Conservation (phyloP, 64 coral and sea anemone species). For the Stichodactyla helianthus region DNA sequence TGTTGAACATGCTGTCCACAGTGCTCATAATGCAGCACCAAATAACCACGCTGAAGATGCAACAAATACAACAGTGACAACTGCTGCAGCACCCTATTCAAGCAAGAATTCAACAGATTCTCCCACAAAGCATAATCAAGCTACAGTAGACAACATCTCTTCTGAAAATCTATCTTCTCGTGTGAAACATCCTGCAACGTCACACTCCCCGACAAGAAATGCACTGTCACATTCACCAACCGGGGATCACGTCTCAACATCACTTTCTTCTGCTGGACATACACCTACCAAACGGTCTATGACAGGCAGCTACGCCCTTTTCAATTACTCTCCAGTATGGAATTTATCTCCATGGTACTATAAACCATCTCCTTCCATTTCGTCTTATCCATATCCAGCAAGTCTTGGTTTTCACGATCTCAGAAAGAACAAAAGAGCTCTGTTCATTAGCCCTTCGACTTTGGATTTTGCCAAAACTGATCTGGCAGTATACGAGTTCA, state of each 20-base stretch:
- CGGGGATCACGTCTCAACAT: background rate
- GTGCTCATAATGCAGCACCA: background rate
- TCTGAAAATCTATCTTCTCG: background rate
- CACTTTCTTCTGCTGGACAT: background rate
- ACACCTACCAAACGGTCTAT: background rate
- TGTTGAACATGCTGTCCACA: background rate
- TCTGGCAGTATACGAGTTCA: background rate
- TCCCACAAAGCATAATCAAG: background rate
- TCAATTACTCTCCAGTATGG: background rate
- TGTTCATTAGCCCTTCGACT: background rate
- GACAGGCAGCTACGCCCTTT: background rate
- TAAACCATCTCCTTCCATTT: background rate
- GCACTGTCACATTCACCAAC: background rate
- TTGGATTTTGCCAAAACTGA: conserved; percentile 3
- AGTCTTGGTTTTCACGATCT: background rate
- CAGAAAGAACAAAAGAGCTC: background rate
- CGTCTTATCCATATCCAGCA: background rate
- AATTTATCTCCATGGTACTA: background rate
- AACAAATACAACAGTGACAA: background rate
- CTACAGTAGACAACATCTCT: background rate
- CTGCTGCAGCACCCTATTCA: background rate
- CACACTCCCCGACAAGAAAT: background rate
- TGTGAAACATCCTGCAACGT: background rate
- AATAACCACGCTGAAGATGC: background rate
- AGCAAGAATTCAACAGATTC: background rate